Evolutionary conservation across 2,888 invertebrate genomes (phyloP), one percentile per base, ranked within the genome.

Genomic region (Drosophila macrospina): DNA sequence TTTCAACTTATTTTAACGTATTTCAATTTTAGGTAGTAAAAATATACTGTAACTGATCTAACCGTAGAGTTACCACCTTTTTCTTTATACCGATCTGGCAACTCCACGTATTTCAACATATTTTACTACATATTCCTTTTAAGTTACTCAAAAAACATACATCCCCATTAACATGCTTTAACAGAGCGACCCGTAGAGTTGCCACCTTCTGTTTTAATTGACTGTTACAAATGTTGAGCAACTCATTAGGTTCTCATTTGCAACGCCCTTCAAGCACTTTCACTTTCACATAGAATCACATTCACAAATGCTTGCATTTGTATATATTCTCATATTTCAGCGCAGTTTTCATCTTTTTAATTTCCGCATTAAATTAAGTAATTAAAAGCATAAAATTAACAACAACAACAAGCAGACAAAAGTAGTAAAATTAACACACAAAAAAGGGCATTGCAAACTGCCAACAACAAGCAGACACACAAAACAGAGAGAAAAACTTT

Each of bases 311-410:
- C 59, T 50, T 20, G n/a, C 34, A 59, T 34, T 42, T 45, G 42
- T 24, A 51, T 24, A 51, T 52, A 51, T 64, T 75, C 68, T 75
- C 78, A 71, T 80, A 64, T 80, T 66, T 30, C 24, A 42, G 6
- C 30, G 20, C 28, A 54, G 48, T 62, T 68, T 78, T 73, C 55
- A 75, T 66, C 57, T 61, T 64, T 69, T 78, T 82, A 81, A 81
- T 85, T 83, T 81, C 79, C 77, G 69, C 82, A 85, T 73, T 85
- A 76, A 87, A 83, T 83, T 76, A 69, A 71, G 82, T 62, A 83
- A 87, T 79, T 79, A 78, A 85, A 81, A 65, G 66, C 66, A 65
- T 24, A 51, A 71, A 77, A 61, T 67, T 54, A 74, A 62, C 52
- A 65, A 28, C 6, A 55, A 55, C 30, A 42, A n/a, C 48, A 44